phyloP scores from a whole-genome alignment of 1,140 invertebrate species.

The Pectinophora gossypiella region DNA sequence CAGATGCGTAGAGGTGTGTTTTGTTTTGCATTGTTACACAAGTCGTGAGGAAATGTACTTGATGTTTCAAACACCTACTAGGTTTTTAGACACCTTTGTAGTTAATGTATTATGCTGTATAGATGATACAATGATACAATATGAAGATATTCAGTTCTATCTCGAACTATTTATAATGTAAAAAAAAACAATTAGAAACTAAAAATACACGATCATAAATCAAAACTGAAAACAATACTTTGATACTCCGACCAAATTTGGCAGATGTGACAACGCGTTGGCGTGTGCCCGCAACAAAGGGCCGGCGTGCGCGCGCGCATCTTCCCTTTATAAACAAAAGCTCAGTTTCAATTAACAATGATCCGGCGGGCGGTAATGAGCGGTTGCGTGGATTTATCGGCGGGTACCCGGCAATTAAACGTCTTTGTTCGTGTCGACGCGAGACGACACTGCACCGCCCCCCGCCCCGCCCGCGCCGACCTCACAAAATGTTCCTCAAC shows the following conservation, averaged over 20 bases:
- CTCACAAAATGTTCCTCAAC: slow-evolving; percentile 32
- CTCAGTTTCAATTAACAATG: slow-evolving; percentile 62
- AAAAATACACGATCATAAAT: too few species aligned
- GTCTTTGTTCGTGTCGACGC: slow-evolving; percentile 48
- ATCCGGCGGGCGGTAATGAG: slow-evolving; percentile 58
- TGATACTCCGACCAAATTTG: too few species aligned
- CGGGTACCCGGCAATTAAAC: slow-evolving; percentile 58
- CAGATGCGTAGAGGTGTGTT: background rate
- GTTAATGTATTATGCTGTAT: too few species aligned
- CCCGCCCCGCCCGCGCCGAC: slow-evolving; percentile 32
- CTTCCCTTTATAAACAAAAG: slow-evolving; percentile 23
- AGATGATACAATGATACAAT: too few species aligned
- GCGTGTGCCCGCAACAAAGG: background rate
- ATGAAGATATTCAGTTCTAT: too few species aligned
- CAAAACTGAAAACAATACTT: too few species aligned
- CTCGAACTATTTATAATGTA: too few species aligned
- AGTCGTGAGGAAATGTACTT: too few species aligned
- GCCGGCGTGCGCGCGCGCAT: background rate
- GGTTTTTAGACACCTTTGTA: too few species aligned
- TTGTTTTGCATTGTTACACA: too few species aligned
- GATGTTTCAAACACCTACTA: too few species aligned
- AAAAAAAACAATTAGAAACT: too few species aligned
- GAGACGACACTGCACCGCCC: slow-evolving; percentile 9
- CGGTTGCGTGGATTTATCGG: slow-evolving; percentile 57
- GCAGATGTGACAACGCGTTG: background rate